Evolutionary conservation across 2,888 invertebrate genomes (phyloP).

Genomic region (Trachelus tabidus): DNA sequence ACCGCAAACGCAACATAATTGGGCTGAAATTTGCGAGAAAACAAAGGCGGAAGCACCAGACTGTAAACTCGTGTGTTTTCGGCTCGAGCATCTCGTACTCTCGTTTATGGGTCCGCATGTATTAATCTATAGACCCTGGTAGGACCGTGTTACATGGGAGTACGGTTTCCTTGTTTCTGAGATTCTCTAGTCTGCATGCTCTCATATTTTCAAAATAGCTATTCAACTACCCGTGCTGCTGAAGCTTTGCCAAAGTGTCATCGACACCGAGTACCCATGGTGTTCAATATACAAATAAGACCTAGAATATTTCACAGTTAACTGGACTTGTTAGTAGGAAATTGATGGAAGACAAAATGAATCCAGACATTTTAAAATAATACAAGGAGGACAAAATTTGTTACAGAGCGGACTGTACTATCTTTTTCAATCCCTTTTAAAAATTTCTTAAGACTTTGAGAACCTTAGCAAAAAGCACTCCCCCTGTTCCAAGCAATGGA

Average conservation of each 20-base stretch:
- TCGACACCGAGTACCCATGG: no score
- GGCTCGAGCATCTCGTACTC: conserved; percentile 39
- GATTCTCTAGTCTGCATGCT: no score
- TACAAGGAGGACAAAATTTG: conserved; percentile 23
- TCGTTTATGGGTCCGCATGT: no score
- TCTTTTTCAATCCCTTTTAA: conserved; percentile 24
- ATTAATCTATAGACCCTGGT: no score
- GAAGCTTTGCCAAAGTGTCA: no score
- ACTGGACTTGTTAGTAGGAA: no score
- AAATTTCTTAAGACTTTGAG: conserved; percentile 52
- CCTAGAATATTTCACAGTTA: no score
- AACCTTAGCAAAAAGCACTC: conserved; percentile 60
- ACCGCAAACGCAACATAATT: conserved; percentile 57
- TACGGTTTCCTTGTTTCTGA: no score
- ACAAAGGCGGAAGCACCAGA: conserved; percentile 47
- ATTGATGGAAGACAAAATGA: not conserved
- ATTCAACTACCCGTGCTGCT: no score
- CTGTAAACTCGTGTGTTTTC: conserved; percentile 54
- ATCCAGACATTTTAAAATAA: conserved; percentile 2
- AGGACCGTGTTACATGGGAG: no score
- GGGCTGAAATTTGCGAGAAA: conserved; percentile 51
- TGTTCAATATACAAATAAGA: no score
- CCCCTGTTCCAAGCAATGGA: conserved; percentile 62
- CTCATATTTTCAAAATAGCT: no score
- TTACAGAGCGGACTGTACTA: conserved; percentile 18